Percentiles rank a stretch among this genome's conserved stretches.
These are phyloP conservation scores for Troides aeacus DNA, from an alignment of 2,888 invertebrate species.

Conservation along the genomic window DNA sequence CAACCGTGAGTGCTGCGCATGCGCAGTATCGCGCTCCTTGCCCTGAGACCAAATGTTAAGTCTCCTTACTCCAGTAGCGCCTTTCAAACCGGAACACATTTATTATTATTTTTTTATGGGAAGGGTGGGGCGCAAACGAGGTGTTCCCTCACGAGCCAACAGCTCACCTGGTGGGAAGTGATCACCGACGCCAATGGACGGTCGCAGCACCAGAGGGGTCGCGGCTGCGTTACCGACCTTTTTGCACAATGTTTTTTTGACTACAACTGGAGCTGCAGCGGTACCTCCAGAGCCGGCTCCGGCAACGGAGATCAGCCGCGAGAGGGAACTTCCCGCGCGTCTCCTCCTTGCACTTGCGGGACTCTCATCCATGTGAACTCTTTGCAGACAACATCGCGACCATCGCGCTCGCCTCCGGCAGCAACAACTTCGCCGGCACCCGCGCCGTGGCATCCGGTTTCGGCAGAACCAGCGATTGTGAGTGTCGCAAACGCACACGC, in stretches of 20 bases:
- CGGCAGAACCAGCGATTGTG: constrained; percentile 42
- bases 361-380: neutral
- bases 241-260: neutral
- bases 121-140: neutral
- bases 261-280: neutral
- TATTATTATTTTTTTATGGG: neutral
- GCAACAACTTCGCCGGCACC: constrained; percentile 35
- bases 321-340: neutral
- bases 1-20: neutral
- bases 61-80: neutral
- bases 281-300: neutral
- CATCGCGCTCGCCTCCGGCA: constrained; percentile 37
- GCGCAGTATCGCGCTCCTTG: neutral
- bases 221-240: too few species aligned
- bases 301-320: neutral
- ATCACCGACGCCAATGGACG: too few species aligned
- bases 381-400: constrained; percentile 35
- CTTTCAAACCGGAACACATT: neutral
- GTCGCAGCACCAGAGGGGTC: too few species aligned
- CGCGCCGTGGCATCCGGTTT: constrained; percentile 41
- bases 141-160: neutral
- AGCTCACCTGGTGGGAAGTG: neutral
- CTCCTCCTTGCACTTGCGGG: neutral
- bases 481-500: constrained; percentile 10
- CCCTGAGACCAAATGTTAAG: too few species aligned